phyloP scores from a whole-genome alignment of 2,113 vertebrate species.

The Neomonachus schauinslandi region DNA sequence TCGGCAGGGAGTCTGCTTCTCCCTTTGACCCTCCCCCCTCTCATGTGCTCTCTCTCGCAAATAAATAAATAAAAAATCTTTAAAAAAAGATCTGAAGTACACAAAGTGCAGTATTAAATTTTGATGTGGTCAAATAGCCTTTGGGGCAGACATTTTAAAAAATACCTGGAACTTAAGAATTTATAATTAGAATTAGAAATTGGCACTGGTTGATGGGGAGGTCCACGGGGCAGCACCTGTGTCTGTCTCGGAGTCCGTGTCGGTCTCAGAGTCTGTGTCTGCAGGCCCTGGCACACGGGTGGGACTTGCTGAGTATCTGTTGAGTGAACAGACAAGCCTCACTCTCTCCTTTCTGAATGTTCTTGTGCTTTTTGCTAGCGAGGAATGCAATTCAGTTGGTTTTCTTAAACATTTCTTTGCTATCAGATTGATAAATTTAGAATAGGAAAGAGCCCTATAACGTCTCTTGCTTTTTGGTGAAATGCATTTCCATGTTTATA shows the following conservation, averaged over 20 bases:
- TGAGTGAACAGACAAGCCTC: fast-evolving
- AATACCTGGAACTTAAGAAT: not conserved
- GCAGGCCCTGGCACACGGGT: fast-evolving
- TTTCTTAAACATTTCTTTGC: not conserved
- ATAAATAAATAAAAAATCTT: no score
- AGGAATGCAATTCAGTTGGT: no score
- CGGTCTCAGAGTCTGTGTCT: not conserved
- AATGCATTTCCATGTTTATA: not conserved
- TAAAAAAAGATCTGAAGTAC: not conserved
- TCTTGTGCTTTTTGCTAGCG: no score
- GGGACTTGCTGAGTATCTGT: no score
- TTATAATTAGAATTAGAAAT: not conserved
- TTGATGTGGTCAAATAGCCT: not conserved
- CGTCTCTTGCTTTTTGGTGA: not conserved
- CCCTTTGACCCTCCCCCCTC: no score
- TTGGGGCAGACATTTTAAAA: not conserved
- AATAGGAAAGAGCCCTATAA: not conserved
- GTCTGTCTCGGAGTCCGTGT: no score
- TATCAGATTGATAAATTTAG: not conserved
- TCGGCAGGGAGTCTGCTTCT: no score
- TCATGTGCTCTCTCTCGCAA: no score
- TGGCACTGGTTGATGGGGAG: not conserved
- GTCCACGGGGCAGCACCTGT: not conserved
- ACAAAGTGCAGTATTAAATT: not conserved
- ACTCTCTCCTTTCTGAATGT: not conserved